These are phyloP conservation scores for Rhingia campestris DNA, from an alignment of 2,888 invertebrate species.

Conservation along the genomic window DNA sequence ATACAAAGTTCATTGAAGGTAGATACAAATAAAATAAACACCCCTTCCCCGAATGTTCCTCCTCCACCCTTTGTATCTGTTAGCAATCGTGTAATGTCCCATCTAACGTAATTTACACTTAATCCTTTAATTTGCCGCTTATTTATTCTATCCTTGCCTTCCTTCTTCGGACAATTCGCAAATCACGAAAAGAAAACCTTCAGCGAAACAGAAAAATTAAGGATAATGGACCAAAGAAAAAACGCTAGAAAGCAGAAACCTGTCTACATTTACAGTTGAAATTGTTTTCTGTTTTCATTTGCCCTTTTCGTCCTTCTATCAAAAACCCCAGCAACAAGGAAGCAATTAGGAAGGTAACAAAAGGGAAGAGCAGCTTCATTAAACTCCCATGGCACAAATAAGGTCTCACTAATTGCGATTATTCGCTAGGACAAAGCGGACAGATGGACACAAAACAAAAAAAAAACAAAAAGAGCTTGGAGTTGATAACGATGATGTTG, in stretches of 20 bases:
- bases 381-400: constrained; percentile 63
- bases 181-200: constrained; percentile 13
- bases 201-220: constrained; percentile 35
- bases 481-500: too few species aligned
- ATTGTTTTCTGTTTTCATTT: not conserved
- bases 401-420: constrained; percentile 60
- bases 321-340: constrained; percentile 46
- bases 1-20: too few species aligned
- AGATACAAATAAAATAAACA: constrained; percentile 24
- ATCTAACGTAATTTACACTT: constrained; percentile 52
- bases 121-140: constrained; percentile 23
- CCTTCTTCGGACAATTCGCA: not conserved
- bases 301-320: constrained; percentile 8
- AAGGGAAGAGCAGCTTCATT: constrained; percentile 56
- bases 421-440: constrained; percentile 13
- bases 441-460: not conserved
- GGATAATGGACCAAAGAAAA: not conserved
- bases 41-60: not conserved
- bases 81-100: constrained; percentile 42
- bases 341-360: constrained; percentile 57
- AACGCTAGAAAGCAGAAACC: constrained; percentile 7
- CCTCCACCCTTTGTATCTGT: constrained; percentile 6
- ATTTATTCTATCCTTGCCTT: not conserved
- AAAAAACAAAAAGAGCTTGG: constrained; percentile 6
- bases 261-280: not conserved